These are phyloP conservation scores for Maniola hyperantus DNA, from an alignment of 2,888 invertebrate genomes.

Conservation along the genomic window DNA sequence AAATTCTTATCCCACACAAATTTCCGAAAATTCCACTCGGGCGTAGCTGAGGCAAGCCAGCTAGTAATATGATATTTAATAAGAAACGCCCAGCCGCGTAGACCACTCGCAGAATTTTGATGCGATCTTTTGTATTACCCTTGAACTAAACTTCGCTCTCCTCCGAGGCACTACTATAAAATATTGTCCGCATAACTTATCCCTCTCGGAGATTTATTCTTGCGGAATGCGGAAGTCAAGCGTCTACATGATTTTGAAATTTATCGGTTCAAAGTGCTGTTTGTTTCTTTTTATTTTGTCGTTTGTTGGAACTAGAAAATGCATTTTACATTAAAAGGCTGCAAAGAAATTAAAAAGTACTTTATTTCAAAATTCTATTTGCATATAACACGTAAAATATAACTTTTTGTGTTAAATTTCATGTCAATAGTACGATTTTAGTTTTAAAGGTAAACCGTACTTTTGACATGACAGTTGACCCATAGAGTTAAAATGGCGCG, in stretches of 20 bases:
- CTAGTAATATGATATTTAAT: slow-evolving; percentile 54
- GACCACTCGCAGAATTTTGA: slow-evolving; percentile 54
- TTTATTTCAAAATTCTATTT: slow-evolving; percentile 25
- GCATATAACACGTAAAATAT: too few species aligned
- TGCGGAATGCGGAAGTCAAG: slow-evolving; percentile 33
- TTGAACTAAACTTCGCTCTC: slow-evolving; percentile 56
- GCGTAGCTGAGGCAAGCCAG: too few species aligned
- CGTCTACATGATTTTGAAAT: slow-evolving; percentile 38
- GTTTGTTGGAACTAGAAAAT: slow-evolving; percentile 10
- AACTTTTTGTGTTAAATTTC: too few species aligned
- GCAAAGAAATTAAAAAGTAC: slow-evolving; percentile 4
- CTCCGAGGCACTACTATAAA: slow-evolving; percentile 54
- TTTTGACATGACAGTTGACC: too few species aligned
- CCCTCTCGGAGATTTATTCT: slow-evolving; percentile 43
- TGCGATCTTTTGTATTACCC: slow-evolving; percentile 57
- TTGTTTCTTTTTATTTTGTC: slow-evolving; percentile 25
- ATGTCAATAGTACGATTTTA: too few species aligned
- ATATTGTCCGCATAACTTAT: slow-evolving; percentile 56
- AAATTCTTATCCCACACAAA: too few species aligned
- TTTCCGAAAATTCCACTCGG: too few species aligned
- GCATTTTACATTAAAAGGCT: slow-evolving; percentile 17
- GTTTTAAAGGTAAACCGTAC: too few species aligned
- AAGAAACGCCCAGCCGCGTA: slow-evolving; percentile 43
- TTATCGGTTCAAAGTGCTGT: slow-evolving; percentile 33
- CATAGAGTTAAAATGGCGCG: too few species aligned